phyloP scores from a whole-genome alignment of 2,888 invertebrate species.

The Tetranychus truncatus region DNA sequence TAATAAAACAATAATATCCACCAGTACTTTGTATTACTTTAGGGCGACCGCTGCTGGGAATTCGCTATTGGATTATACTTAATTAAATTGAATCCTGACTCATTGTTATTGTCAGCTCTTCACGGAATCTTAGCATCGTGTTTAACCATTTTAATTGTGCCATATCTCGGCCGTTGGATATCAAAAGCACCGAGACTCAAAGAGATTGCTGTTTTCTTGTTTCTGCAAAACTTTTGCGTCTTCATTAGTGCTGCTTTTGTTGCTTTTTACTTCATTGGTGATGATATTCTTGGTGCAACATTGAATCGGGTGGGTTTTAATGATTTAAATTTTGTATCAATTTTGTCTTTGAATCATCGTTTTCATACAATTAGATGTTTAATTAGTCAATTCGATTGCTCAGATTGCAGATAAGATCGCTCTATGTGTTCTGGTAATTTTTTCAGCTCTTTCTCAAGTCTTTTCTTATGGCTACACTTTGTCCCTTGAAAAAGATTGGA shows the following conservation, averaged over 20 bases:
- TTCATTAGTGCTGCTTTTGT: conserved; percentile 13
- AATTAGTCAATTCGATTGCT: not conserved
- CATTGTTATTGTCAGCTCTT: conserved; percentile 35
- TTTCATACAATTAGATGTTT: not conserved
- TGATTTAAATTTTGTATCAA: not conserved
- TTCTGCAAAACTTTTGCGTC: conserved; percentile 15
- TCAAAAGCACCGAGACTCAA: conserved; percentile 35
- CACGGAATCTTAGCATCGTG: conserved; percentile 35
- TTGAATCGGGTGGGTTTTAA: not conserved
- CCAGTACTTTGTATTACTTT: conserved; percentile 1
- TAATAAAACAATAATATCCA: too few species aligned
- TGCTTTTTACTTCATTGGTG: not conserved
- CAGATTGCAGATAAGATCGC: not conserved
- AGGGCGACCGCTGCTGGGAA: conserved; percentile 40
- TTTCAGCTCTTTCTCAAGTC: conserved; percentile 12
- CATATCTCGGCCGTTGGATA: conserved; percentile 37
- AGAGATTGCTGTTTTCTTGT: conserved; percentile 29
- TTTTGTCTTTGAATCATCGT: not conserved
- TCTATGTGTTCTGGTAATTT: not conserved
- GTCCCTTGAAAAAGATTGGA: conserved; percentile 37
- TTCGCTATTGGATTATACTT: conserved; percentile 39
- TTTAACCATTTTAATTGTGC: conserved; percentile 35
- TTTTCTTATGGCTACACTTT: conserved; percentile 28
- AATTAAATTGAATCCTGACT: conserved; percentile 33
- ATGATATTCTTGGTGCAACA: not conserved